Percentiles rank a stretch among this genome's conserved stretches.
Conservation (phyloP, 2,113 vertebrate genomes). For the Euleptes europaea region DNA sequence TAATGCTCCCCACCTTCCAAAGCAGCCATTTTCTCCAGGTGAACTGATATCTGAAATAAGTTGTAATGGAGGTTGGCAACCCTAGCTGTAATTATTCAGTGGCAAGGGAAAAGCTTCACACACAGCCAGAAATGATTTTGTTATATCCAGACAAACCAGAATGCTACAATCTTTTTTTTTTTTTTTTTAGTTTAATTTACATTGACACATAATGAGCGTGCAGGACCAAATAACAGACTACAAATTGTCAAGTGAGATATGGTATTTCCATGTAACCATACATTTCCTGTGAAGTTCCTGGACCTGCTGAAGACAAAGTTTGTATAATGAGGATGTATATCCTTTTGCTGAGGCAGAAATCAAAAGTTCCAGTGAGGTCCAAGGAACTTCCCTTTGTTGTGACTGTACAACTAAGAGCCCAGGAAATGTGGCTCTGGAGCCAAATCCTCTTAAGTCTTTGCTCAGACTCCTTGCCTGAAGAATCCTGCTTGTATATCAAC, state of each 20-base stretch:
- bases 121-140: background rate
- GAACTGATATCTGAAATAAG: too few relatives aligned
- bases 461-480: too few relatives aligned
- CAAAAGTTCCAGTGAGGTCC: too few relatives aligned
- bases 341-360: background rate
- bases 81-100: background rate
- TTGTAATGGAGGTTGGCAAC: too few relatives aligned
- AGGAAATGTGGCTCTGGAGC: too few relatives aligned
- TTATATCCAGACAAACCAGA: background rate
- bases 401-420: too few relatives aligned
- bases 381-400: too few relatives aligned
- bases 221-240: background rate
- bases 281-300: background rate
- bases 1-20: too few relatives aligned
- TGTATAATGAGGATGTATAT: background rate
- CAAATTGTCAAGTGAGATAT: background rate
- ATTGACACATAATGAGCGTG: background rate
- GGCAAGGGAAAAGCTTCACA: background rate
- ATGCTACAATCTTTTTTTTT: background rate
- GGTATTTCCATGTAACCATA: background rate
- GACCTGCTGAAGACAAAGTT: background rate
- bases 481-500: too few relatives aligned
- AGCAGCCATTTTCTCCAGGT: too few relatives aligned
- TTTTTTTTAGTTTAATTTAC: background rate
- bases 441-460: too few relatives aligned